These are phyloP conservation scores for Suillia variegata DNA, from an alignment of 2,888 invertebrate species.

Conservation along the genomic window DNA sequence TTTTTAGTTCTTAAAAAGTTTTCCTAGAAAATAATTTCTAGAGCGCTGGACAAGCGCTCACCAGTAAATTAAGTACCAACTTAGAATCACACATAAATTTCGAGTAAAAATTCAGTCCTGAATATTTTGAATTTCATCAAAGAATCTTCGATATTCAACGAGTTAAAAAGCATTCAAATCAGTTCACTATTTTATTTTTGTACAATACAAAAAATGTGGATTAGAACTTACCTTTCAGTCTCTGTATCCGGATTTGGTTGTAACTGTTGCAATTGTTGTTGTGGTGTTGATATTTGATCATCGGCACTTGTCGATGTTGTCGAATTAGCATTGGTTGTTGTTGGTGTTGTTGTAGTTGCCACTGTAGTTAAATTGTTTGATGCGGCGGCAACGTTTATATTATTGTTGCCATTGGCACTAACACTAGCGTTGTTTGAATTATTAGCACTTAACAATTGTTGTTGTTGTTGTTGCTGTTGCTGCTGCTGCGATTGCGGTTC, in stretches of 20 bases:
- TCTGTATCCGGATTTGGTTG: constrained; percentile 59
- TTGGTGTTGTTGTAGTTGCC: too few relatives aligned
- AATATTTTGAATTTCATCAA: too few relatives aligned
- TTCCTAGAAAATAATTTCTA: too few relatives aligned
- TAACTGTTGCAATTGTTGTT: constrained; percentile 39
- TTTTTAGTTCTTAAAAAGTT: too few relatives aligned
- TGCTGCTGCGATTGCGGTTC: constrained; percentile 27
- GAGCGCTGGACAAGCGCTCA: too few relatives aligned
- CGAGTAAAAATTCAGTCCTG: too few relatives aligned
- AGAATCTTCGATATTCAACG: too few relatives aligned
- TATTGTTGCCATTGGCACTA: constrained; percentile 51
- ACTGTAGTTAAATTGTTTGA: too few relatives aligned
- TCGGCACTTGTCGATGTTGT: constrained; percentile 38
- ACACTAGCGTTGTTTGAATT: constrained; percentile 50
- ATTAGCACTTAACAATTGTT: constrained; percentile 37
- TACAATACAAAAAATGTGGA: neutral
- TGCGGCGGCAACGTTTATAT: constrained; percentile 24
- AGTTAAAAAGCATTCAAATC: too few relatives aligned
- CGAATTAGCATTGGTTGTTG: constrained; percentile 30
- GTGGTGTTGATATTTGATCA: constrained; percentile 32
- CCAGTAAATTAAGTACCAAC: too few relatives aligned
- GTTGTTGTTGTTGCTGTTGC: constrained; percentile 28
- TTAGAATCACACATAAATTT: too few relatives aligned
- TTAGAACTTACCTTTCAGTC: constrained; percentile 62
- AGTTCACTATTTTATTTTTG: too few relatives aligned